Evolutionary conservation across 2,113 vertebrate species (phyloP).

Genomic region (Procapra przewalskii): DNA sequence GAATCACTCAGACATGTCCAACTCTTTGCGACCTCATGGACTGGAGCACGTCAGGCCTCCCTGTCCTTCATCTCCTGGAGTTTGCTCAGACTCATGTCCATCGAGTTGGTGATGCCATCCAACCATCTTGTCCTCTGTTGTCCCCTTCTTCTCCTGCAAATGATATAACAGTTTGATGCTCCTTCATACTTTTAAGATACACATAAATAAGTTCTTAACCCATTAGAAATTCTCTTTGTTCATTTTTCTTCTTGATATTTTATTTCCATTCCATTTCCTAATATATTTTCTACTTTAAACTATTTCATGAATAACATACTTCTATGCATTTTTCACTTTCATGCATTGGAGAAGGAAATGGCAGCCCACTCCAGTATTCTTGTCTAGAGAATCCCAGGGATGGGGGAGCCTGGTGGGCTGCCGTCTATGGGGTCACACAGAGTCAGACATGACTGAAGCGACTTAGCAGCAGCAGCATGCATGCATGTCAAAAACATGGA

Average conservation of each 20-base stretch:
- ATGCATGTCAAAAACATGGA: neutral
- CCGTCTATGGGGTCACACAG: rapidly evolving
- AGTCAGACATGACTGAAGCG: too few relatives aligned
- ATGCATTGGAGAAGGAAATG: too few relatives aligned
- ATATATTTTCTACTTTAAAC: neutral
- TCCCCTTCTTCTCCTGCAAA: neutral
- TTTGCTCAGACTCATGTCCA: neutral
- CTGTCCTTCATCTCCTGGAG: neutral
- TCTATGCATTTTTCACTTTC: neutral
- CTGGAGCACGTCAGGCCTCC: neutral
- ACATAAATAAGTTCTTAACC: neutral
- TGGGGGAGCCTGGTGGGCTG: too few relatives aligned
- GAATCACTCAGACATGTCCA: neutral
- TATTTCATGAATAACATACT: neutral
- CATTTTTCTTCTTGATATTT: constrained; percentile 5
- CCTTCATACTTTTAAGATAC: neutral
- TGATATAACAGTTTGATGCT: neutral
- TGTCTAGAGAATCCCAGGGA: too few relatives aligned
- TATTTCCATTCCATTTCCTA: neutral
- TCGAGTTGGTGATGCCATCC: neutral
- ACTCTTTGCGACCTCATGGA: neutral
- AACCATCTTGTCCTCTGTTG: neutral
- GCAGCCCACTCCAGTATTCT: too few relatives aligned
- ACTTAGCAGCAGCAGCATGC: too few relatives aligned
- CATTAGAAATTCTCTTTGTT: neutral